Conservation (phyloP, 2,888 invertebrate species). For the Thymelicus acteon region DNA sequence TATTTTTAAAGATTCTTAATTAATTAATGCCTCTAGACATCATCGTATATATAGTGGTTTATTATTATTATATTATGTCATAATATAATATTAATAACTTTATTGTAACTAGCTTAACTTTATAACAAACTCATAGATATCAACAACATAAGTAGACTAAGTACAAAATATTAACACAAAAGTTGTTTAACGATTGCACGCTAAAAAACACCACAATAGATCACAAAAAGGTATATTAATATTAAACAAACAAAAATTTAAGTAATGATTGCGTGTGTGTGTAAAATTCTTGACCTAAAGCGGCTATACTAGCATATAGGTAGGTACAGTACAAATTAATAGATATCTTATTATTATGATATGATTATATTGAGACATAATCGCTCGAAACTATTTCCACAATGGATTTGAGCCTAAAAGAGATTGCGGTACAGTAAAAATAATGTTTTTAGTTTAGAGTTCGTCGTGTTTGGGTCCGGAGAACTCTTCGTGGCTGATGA, state of each 20-base stretch:
- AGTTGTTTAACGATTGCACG: constrained; percentile 21
- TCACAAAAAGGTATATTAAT: neutral
- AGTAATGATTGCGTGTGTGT: neutral
- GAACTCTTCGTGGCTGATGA: constrained; percentile 98
- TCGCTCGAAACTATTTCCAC: constrained; percentile 39
- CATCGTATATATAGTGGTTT: constrained; percentile 9
- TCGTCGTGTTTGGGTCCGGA: constrained; percentile 99
- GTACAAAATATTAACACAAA: constrained; percentile 61
- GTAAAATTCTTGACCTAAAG: neutral
- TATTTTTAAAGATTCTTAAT: neutral
- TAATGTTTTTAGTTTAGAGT: constrained; percentile 85
- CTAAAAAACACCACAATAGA: constrained; percentile 22
- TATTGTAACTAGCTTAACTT: constrained; percentile 44
- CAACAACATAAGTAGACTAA: constrained; percentile 68
- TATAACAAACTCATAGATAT: constrained; percentile 61
- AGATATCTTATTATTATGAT: constrained; percentile 27
- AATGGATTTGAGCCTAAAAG: constrained; percentile 23
- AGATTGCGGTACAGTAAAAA: constrained; percentile 9
- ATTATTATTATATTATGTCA: neutral
- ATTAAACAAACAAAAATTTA: neutral
- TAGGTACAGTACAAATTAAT: constrained; percentile 1
- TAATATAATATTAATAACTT: constrained; percentile 7
- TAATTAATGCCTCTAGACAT: neutral
- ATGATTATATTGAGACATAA: constrained; percentile 36
- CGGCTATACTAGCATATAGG: constrained; percentile 1